Base-by-base conservation (phyloP, 2,888 invertebrate species). In the Andrena dorsata region DNA sequence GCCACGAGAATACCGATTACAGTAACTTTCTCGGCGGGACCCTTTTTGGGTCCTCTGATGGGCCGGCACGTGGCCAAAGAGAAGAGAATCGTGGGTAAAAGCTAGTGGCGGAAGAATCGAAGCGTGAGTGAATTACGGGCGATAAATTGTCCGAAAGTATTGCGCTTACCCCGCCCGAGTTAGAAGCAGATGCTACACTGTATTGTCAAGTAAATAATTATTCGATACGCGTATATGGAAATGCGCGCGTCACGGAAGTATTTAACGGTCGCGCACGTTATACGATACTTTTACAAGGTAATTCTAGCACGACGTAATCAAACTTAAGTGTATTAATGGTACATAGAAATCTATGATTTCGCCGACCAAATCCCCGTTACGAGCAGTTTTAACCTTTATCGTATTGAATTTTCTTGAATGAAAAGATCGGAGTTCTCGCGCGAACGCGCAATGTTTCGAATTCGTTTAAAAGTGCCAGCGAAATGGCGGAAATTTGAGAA, bases 91-190 rank as follows among this genome's bases (percentile, higher is more conserved):
- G 41, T 10, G 7, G 5, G n/a, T 10, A 47, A n/a, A 8, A 20
- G 61, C 28, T 51, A 26, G 30, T 56, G 20, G 65, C 78, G 63
- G 80, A 69, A 49, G 58, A 28, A 74, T 74, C 20, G 81, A 60
- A 58, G 32, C 61, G 66, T 23, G 60, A 47, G 16, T 23, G 20
- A 49, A 8, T 2, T 32, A 53, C 8, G 51, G 58, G 68, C 49
- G 28, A 68, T 6, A 61, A 74, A 72, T 70, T 28, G 76, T 86
- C 63, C 75, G 53, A 74, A 80, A 74, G 68, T 81, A 78, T 86
- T 87, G 91, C 90, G 91, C 91, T 90, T 90, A 87, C 86, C 89
- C 90, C 90, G 89, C 87, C 91, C 82, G 72, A 82, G 61, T 41
- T 82, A 83, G 75, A 77, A 56, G 53, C 78, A 70, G 63, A 75